Evolutionary conservation across 2,113 vertebrate species (phyloP), one percentile per base, ranked within the genome.

Genomic region (Chloroceryle aenea): DNA sequence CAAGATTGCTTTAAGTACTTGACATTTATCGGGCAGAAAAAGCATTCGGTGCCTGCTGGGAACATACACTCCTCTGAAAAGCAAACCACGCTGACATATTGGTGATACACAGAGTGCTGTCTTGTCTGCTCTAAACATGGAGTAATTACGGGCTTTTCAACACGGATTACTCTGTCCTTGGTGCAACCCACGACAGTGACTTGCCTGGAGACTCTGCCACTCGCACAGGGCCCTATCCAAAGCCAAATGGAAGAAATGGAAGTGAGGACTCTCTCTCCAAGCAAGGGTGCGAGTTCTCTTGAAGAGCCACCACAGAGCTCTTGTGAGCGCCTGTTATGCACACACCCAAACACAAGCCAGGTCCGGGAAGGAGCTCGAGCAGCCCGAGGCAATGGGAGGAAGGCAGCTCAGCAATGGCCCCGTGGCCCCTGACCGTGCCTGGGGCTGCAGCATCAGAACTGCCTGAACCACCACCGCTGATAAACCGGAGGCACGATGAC

Each of bases 11-110:
- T 68, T 42, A 83, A 85, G 85, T 84, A 89, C 76, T 91, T 93
- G 95, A 95, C 95, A 97, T 97, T 97, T 97, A 86, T 93, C 94
- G 84, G 76, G 82, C 64, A 94, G 83, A 62, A 92, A 76, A 94
- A 84, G 85, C 53, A 79, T 76, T 95, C 3, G 0, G 40, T 82
- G 85, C 78, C 80, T 91, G 89, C 92, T 96, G 92, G 76, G 90
- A 87, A 83, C 75, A 87, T 47, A 87, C 91, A 93, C 79, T 84
- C 48, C 72, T 66, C 48, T 78, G 96, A 93, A 89, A 89, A 89
- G 73, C 80, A 95, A 90, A 93, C 74, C 55, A 36, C 2, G 6
- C 52, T 89, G 89, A 69, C 86, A 84, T 62, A 53, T 23, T 78
- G 77, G 85, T 81, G 76, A 81, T 66, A 87, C 84, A 61, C 71